Evolutionary conservation across 2,113 vertebrate genomes (phyloP).

Genomic region (Cairina moschata): DNA sequence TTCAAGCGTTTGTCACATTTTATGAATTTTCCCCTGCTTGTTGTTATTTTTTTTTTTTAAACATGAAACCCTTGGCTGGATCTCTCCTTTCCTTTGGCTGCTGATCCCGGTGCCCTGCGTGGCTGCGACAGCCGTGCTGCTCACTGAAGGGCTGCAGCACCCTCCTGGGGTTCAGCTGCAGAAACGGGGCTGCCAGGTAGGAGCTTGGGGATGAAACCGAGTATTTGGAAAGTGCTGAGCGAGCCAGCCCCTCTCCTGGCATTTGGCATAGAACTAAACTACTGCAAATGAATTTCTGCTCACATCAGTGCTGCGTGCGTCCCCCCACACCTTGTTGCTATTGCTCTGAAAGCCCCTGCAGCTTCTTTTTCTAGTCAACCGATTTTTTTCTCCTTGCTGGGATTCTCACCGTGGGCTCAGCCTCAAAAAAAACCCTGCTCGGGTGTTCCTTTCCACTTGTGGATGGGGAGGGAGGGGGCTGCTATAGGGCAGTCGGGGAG

Average conservation of each 20-base stretch:
- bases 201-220: neutral
- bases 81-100: neutral
- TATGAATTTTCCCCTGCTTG: neutral
- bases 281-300: slow-evolving; percentile 3
- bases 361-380: neutral
- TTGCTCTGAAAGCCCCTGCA: neutral
- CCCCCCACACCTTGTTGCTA: neutral
- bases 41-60: neutral
- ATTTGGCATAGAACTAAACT: neutral
- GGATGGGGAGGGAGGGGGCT: neutral
- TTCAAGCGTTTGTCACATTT: neutral
- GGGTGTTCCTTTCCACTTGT: neutral
- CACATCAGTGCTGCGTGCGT: neutral
- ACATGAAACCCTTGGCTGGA: neutral
- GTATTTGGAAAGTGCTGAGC: neutral
- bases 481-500: neutral
- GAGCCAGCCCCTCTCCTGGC: neutral
- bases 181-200: slow-evolving; percentile 20
- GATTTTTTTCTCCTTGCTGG: neutral
- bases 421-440: neutral
- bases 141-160: neutral
- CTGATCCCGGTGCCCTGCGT: neutral
- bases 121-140: neutral
- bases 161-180: neutral
- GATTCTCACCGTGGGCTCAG: neutral